Evolutionary conservation across 2,797 vertebrate species (phyloP), one percentile per base, ranked within the genome.

Genomic region (Bryconaethiops microstoma): DNA sequence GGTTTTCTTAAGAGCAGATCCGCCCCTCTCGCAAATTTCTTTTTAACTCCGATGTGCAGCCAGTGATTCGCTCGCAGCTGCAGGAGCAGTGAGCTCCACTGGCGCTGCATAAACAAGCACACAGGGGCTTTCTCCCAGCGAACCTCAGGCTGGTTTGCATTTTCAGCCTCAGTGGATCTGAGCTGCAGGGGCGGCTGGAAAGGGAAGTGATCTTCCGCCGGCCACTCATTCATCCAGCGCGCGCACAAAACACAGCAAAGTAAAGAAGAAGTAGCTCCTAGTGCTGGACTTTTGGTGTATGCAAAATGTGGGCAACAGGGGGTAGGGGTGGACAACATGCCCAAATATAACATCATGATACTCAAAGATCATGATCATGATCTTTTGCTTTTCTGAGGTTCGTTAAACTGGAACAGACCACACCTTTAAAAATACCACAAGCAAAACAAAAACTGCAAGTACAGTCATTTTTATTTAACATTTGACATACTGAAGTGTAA

Each of bases 51-150:
- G 67, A 29, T 16, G 60, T 16, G 60, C 52, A 64, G 54, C 63
- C 79, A 50, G 16, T 35, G 21, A 84, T 42, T 78, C 85, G 86
- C 81, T 54, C 35, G 85, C 79, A 83, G 63, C 84, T 29, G 82
- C 79, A 85, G 60, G 29, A 78, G 86, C 85, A 86, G 88, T 76
- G 74, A 54, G 45, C 6, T 68, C 50, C 59, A 35, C 57, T 17
- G 23, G 85, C 86, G 89, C 88, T 29, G 62, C 19, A 0, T 82
- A 87, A 83, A 75, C 76, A 76, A 84, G 62, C 21, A 16, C 83
- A 77, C 25, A 35, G 79, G 39, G 59, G 79, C 85, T 91, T 91
- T 91, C 85, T 88, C 85, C 91, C 64, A 81, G 80, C 72, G 82
- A 57, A 50, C 72, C 78, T 74, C 78, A 80, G 78, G 67, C 45